A percentile compares a stretch with the other conserved stretches of the same genome.
Evolutionary conservation across 2,113 vertebrate genomes (phyloP).

Genomic region (Phyllostomus discolor): DNA sequence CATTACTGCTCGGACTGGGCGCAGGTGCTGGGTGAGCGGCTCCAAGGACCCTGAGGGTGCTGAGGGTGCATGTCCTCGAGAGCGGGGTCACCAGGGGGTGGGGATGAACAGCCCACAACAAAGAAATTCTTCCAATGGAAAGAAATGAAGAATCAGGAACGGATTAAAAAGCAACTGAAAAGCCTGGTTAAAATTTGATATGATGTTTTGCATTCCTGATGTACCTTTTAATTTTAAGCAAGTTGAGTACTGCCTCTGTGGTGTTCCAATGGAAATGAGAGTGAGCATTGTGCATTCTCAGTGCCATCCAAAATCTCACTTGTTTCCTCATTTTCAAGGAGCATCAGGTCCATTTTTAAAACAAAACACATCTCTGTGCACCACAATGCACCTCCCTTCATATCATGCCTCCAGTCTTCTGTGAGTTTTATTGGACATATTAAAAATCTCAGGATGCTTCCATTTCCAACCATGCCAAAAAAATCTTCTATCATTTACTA

Average conservation of each 20-base stretch:
- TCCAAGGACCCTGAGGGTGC: no score
- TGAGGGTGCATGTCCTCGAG: fast-evolving
- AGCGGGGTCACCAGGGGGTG: background rate
- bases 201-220: conserved; percentile 59
- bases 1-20: background rate
- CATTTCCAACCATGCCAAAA: background rate
- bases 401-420: conserved; percentile 19
- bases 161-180: background rate
- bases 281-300: conserved; percentile 19
- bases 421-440: conserved; percentile 43
- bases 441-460: conserved; percentile 54
- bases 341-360: conserved; percentile 22
- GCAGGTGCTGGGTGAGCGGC: background rate
- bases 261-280: conserved; percentile 57
- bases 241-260: background rate
- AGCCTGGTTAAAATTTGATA: conserved; percentile 43
- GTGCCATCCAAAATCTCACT: background rate
- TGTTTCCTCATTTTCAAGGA: conserved; percentile 36
- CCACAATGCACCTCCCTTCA: background rate
- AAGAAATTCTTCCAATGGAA: background rate
- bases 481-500: no score
- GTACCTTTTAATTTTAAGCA: conserved; percentile 64
- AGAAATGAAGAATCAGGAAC: background rate
- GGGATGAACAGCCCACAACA: background rate
- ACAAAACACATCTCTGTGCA: conserved; percentile 21